These are phyloP conservation scores for Polyommatus icarus DNA, from an alignment of 2,888 invertebrate species.

Conservation along the genomic window DNA sequence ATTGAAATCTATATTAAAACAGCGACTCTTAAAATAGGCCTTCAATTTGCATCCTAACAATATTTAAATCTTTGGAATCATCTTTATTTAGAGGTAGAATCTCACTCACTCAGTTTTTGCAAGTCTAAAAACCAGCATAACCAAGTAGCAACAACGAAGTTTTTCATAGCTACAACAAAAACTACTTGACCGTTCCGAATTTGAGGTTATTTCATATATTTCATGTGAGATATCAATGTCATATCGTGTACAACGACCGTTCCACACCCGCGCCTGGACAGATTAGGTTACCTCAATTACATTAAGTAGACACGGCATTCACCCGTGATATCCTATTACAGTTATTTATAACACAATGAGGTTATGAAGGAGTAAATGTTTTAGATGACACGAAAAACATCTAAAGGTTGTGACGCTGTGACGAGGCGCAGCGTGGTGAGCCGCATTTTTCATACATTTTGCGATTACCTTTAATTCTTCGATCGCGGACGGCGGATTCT, in stretches of 20 bases:
- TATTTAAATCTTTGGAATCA: no score
- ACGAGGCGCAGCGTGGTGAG: no score
- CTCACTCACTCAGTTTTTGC: not conserved
- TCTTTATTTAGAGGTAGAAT: no score
- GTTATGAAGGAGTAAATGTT: not conserved
- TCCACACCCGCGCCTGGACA: not conserved
- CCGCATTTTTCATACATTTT: no score
- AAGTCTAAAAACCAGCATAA: no score
- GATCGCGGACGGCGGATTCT: no score
- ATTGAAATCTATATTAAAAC: no score
- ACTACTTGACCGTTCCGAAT: not conserved
- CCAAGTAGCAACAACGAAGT: no score
- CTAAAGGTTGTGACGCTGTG: not conserved
- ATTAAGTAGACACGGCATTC: constrained; percentile 25
- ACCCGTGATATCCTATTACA: constrained; percentile 5
- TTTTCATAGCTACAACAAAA: not conserved
- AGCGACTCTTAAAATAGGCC: no score
- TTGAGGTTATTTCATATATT: not conserved
- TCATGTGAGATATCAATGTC: not conserved
- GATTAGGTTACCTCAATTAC: constrained; percentile 27
- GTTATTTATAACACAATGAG: constrained; percentile 13
- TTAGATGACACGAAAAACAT: not conserved
- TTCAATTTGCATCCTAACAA: no score
- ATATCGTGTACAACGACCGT: constrained; percentile 24
- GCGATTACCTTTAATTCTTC: no score